phyloP scores from a whole-genome alignment of 2,797 vertebrate genomes.

The Rhyacichthys aspro region DNA sequence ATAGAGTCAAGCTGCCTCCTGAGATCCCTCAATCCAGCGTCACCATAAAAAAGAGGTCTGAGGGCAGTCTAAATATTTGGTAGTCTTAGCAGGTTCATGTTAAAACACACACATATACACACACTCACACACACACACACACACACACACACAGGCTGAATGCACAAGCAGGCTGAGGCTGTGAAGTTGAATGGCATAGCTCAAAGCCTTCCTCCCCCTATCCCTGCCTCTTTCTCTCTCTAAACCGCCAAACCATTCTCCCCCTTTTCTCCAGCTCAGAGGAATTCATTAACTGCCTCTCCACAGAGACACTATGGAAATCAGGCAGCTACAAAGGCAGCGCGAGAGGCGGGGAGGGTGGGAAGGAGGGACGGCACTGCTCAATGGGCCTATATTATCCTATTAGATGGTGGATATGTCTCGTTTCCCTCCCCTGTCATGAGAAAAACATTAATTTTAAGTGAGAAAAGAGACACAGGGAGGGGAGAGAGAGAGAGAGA shows the following conservation, averaged over 20 bases:
- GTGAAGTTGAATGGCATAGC: slow-evolving; percentile 97
- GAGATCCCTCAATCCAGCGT: slow-evolving; percentile 79
- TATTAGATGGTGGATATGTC: slow-evolving; percentile 84
- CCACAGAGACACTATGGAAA: slow-evolving; percentile 98
- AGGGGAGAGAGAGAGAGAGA: slow-evolving; percentile 28
- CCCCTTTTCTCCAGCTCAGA: slow-evolving; percentile 93
- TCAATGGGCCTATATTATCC: slow-evolving; percentile 82
- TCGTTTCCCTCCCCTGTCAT: slow-evolving; percentile 81
- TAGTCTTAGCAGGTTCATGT: slow-evolving; percentile 87
- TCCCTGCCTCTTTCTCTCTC: slow-evolving; percentile 76
- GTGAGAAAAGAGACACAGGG: slow-evolving; percentile 68
- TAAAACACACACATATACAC: slow-evolving; percentile 82
- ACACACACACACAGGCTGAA: slow-evolving; percentile 79
- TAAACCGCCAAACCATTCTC: slow-evolving; percentile 86
- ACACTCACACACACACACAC: slow-evolving; percentile 42
- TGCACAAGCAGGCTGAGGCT: slow-evolving; percentile 94
- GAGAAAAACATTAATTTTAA: slow-evolving; percentile 83
- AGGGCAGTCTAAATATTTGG: slow-evolving; percentile 85
- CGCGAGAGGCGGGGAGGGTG: slow-evolving; percentile 85
- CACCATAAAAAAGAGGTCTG: slow-evolving; percentile 75
- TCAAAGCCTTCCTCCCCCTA: slow-evolving; percentile 88
- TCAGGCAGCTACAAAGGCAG: slow-evolving; percentile 92
- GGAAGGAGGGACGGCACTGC: slow-evolving; percentile 45
- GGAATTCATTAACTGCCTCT: slow-evolving; percentile 98
- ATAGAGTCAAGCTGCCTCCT: slow-evolving; percentile 81